Evolutionary conservation across 2,797 vertebrate species (phyloP).

Genomic region (Falco columbarius): DNA sequence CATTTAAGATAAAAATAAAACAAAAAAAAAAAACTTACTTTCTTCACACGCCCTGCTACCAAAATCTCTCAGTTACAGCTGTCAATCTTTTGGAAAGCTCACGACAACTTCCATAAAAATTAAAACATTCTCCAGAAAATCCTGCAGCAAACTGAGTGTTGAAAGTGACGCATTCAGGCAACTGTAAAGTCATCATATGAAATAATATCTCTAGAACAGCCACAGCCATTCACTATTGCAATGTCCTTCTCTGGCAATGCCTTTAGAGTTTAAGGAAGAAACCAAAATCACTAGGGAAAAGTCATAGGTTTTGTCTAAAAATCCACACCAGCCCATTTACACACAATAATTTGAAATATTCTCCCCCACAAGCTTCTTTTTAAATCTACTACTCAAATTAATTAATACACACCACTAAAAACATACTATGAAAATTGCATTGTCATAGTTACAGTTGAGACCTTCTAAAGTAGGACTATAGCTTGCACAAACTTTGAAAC

Average conservation of each 20-base stretch:
- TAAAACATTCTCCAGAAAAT: neutral
- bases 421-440: neutral
- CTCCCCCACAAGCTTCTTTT: neutral
- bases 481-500: neutral
- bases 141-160: neutral
- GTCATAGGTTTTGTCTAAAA: neutral
- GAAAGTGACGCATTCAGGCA: neutral
- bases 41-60: neutral
- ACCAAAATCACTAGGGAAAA: neutral
- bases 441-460: neutral
- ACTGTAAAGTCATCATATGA: neutral
- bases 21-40: neutral
- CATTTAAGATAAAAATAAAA: neutral
- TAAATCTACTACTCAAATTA: neutral
- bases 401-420: neutral
- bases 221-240: neutral
- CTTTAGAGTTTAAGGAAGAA: neutral
- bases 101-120: neutral
- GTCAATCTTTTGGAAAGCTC: neutral
- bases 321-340: neutral
- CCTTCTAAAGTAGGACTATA: neutral
- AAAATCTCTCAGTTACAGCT: neutral
- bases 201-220: neutral
- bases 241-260: neutral
- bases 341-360: neutral